Percentiles rank a stretch among this genome's conserved stretches.
Conservation (phyloP, 2,888 invertebrate species). For the Euzophera pinguis region DNA sequence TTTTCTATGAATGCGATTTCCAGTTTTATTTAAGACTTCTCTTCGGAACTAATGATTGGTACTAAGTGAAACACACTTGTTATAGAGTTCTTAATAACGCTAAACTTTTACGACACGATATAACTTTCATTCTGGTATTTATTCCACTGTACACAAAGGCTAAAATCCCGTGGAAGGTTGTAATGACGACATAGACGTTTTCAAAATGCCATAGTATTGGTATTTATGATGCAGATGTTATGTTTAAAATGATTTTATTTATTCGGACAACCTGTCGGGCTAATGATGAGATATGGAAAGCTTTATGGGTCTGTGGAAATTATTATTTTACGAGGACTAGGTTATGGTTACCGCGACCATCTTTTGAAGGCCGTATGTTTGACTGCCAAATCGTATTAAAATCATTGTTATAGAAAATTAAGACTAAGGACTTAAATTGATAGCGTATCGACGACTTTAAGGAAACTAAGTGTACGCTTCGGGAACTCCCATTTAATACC, state of each 20-base stretch:
- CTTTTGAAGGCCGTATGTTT: no score
- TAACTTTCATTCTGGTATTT: not conserved
- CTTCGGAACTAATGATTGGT: not conserved
- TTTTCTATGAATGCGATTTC: no score
- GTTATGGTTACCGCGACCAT: no score
- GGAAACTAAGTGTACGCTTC: no score
- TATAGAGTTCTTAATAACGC: constrained; percentile 1
- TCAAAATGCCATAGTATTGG: constrained; percentile 4
- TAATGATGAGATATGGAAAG: constrained; percentile 3
- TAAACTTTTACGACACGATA: not conserved
- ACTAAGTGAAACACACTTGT: not conserved
- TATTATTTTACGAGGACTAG: constrained; percentile 25
- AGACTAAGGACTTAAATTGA: no score
- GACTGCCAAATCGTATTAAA: no score
- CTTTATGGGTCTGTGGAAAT: not conserved
- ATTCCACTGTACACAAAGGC: not conserved
- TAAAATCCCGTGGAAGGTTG: constrained; percentile 1
- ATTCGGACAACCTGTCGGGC: constrained; percentile 3
- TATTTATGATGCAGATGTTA: constrained; percentile 1
- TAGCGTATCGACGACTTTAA: no score
- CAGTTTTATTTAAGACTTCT: no score
- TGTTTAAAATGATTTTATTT: constrained; percentile 9
- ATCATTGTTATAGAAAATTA: no score
- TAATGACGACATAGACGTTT: constrained; percentile 3
- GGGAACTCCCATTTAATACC: no score